Conservation (phyloP, 2,113 vertebrate species). For the Glaucomys volans region DNA sequence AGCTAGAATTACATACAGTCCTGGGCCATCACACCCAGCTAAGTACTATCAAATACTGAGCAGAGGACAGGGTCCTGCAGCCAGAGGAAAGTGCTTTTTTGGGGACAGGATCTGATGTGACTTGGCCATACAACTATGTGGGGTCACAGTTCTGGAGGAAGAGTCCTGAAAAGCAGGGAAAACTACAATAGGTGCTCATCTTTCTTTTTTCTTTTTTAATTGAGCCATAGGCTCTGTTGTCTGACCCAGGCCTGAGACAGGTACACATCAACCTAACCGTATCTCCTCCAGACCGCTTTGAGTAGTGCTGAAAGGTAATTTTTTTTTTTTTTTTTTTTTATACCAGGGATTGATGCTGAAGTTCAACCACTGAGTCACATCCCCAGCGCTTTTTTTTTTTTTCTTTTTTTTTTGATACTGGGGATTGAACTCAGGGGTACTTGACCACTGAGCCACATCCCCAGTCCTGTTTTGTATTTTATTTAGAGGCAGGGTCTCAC, state of each 20-base stretch:
- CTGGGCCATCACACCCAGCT: not conserved
- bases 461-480: too few species aligned
- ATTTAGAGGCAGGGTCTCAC: too few species aligned
- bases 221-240: constrained; percentile 28
- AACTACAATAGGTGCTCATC: not conserved
- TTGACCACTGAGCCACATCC: too few species aligned
- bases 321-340: too few species aligned
- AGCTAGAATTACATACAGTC: not conserved
- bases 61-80: constrained; percentile 30
- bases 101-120: not conserved
- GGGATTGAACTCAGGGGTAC: too few species aligned
- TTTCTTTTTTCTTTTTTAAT: not conserved
- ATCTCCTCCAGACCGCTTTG: not conserved
- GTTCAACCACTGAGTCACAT: too few species aligned
- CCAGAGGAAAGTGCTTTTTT: not conserved
- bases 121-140: not conserved
- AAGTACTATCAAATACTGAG: not conserved
- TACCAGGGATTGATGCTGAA: too few species aligned
- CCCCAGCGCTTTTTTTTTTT: too few species aligned
- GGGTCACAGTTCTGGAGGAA: not conserved
- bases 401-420: too few species aligned
- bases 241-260: not conserved
- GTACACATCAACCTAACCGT: not conserved
- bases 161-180: not conserved
- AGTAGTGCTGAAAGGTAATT: too few species aligned